Base-by-base conservation (phyloP, 2,888 invertebrate species). In the Oxycera nigricornis region DNA sequence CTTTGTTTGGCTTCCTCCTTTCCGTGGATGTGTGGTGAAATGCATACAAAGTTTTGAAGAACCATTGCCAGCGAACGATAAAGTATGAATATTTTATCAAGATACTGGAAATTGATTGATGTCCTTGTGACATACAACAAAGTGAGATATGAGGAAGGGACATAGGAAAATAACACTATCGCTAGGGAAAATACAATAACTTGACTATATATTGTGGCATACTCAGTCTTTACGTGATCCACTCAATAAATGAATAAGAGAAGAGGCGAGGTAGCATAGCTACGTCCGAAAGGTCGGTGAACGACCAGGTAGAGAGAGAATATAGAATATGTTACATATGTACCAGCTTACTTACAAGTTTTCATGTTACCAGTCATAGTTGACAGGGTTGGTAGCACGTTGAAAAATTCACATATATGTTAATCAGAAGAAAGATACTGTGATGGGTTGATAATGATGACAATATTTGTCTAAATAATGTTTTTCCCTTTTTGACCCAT, bases 11-110 rank as follows among this genome's bases (percentile, higher is more conserved):
- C 46, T 7, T 46, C 46, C n/a, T 3, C 11, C 11, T 46, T 7
- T 46, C 4, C 6, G 11, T 46, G 46, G 11, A 7, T 46, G 46
- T 2, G 17, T 46, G 14, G 4, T 14, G 14, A 46, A 46, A 46
- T 2, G 6, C 46, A 46, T 14, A 46, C 46, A 14, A 46, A 46
- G 17, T 17, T 46, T 46, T 14, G n/a, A 17, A 46, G n/a, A n/a
- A n/a, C n/a, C 46, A 11, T 46, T 46, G 4, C 14, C 46, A 46
- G 17, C 46, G 14, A 14, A 46, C 4, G 46, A 55, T 24, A 24
- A 39, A 41, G 75, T 70, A 75, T 75, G 70, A 75, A 73, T 75
- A 73, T 75, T 75, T 75, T 68, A 75, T 75, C 70, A 46, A 68
- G 31, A 41, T 30, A 50, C 68, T 67, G 57, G n/a, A 75, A 73